Evolutionary conservation across 2,888 invertebrate genomes (phyloP).

Genomic region (Aphrophora alni): DNA sequence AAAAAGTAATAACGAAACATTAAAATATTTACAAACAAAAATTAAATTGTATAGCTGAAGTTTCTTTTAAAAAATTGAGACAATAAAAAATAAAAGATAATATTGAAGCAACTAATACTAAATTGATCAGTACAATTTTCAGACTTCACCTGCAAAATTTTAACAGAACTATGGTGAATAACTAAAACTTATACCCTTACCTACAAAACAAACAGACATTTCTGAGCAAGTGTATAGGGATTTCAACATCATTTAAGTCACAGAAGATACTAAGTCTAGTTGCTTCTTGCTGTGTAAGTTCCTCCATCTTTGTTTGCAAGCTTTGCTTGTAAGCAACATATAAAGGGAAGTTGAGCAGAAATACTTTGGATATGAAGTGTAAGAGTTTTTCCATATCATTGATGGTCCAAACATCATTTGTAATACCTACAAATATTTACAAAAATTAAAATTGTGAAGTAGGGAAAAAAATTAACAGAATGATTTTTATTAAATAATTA

Average conservation of each 20-base stretch:
- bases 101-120: no score
- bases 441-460: not conserved
- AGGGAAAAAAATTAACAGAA: no score
- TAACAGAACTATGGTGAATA: no score
- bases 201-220: conserved; percentile 96
- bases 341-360: conserved; percentile 88
- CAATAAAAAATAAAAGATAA: no score
- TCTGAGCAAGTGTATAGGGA: conserved; percentile 86
- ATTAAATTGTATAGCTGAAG: no score
- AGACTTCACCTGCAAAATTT: no score
- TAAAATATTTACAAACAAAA: no score
- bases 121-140: no score
- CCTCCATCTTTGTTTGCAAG: conserved; percentile 78
- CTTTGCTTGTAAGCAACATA: conserved; percentile 64
- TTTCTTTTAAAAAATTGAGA: no score
- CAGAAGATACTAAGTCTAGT: conserved; percentile 80
- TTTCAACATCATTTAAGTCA: conserved; percentile 92
- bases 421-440: conserved; percentile 12
- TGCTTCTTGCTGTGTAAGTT: conserved; percentile 84
- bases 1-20: no score
- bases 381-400: conserved; percentile 89
- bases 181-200: no score
- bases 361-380: conserved; percentile 84
- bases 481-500: no score
- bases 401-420: conserved; percentile 67